Base-by-base conservation (phyloP, 2,888 invertebrate species). In the Ashinkailepas kermadecensis region DNA sequence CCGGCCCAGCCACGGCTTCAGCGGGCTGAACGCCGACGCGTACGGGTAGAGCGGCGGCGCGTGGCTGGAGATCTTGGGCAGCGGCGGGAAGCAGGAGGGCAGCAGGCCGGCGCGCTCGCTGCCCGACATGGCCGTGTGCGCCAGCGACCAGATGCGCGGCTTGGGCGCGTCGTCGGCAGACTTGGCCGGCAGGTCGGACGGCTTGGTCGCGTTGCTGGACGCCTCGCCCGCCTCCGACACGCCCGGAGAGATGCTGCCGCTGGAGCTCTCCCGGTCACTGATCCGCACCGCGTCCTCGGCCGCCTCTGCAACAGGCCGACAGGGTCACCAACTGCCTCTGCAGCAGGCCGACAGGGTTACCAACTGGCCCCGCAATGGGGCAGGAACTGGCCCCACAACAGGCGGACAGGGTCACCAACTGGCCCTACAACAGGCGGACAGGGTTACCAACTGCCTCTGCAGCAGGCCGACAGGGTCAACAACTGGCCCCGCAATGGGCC, bases 51-150 rank as follows among this genome's bases (percentile, higher is more conserved):
- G 88, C 25, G 93, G 89, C 18, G 92, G 91, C 85, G 92, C 91
- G 85, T 93, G 92, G 64, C 82, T 74, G n/a, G 78, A 57, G 57
- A 58, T 57, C 57, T 78, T 57, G 4, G 78, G 78, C 11, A 78
- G 57, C n/a, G 78, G 23, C 23, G 78, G 78, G 23, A 78, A 25
- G 10, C 57, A 18, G 21, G 78, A 58, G 4, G 58, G 13, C 23
- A 58, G 58, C 9, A 78, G n/a, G 23, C 57, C 39, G 9, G 78
- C 58, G 15, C 83, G 82, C 59, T 83, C 74, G 90, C 90, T 84
- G 83, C 95, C 95, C 88, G 95, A 95, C 87, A 94, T 94, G 74
- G 96, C 96, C 94, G 95, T 95, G 87, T 96, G 95, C 64, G 96
- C 96, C 83, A 96, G 88, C 0, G 95, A 96, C 96, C 96, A 96